A percentile compares a stretch with the other conserved stretches of the same genome.
Conservation (phyloP, 2,888 invertebrate species). For the Aelia acuminata region DNA sequence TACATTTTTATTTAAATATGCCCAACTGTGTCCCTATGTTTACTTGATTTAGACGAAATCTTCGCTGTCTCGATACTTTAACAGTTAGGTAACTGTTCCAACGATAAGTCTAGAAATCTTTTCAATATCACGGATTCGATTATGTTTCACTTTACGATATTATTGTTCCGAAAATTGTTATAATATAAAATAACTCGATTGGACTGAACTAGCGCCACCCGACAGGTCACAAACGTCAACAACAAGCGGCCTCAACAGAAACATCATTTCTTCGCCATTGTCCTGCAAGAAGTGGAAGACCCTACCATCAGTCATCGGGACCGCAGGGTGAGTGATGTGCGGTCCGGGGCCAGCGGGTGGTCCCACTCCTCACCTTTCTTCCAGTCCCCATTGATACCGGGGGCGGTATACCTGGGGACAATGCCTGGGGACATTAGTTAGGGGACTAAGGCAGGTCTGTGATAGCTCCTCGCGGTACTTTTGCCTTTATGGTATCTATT, state of each 20-base stretch:
- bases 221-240: constrained; percentile 6
- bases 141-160: too few relatives aligned
- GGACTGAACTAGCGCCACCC: neutral
- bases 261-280: neutral
- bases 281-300: neutral
- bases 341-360: neutral
- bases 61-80: too few relatives aligned
- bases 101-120: too few relatives aligned
- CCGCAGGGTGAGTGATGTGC: neutral
- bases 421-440: neutral
- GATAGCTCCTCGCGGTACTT: neutral
- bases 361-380: neutral
- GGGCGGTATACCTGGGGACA: neutral
- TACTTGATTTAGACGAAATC: too few relatives aligned
- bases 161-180: too few relatives aligned
- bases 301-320: constrained; percentile 2
- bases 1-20: too few relatives aligned
- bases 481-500: too few relatives aligned
- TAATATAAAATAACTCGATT: too few relatives aligned
- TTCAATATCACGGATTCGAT: too few relatives aligned
- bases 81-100: too few relatives aligned
- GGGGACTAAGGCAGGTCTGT: neutral
- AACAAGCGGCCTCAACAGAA: constrained; percentile 8
- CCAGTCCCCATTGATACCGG: neutral
- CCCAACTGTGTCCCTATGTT: too few relatives aligned